These are phyloP conservation scores for Willowsia nigromaculata DNA, from an alignment of 2,888 invertebrate genomes.

Conservation along the genomic window DNA sequence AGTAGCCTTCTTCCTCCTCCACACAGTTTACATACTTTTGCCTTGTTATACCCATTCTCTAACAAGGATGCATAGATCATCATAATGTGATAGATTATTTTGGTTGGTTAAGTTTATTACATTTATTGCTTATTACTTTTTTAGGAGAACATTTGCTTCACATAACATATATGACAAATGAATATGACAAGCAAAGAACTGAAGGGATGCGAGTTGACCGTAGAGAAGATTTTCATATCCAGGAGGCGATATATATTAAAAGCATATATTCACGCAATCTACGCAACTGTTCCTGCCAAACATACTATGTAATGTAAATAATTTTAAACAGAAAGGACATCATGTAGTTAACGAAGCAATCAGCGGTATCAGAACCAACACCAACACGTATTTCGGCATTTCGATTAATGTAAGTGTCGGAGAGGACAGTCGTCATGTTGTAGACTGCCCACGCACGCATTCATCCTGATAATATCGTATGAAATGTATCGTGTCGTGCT, in stretches of 20 bases:
- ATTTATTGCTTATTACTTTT: conserved; percentile 28
- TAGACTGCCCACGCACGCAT: not conserved
- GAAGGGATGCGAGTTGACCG: not conserved
- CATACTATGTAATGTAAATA: not conserved
- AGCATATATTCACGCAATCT: not conserved
- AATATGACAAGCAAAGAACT: not conserved
- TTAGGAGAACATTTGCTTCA: conserved; percentile 8
- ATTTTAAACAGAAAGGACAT: not conserved
- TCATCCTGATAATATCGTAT: not conserved
- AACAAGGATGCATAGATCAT: conserved; percentile 24
- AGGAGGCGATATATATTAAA: not conserved
- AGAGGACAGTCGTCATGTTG: not conserved
- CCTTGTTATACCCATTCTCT: not conserved
- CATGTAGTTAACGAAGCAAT: not conserved
- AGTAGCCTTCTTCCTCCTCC: conserved; percentile 28
- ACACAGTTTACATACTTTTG: not conserved
- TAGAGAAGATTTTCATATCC: not conserved
- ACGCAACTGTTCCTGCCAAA: not conserved
- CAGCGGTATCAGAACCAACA: not conserved
- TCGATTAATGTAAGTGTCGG: conserved; percentile 13
- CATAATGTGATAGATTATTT: conserved; percentile 6
- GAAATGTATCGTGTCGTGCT: not conserved
- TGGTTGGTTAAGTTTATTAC: not conserved
- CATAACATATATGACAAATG: not conserved
- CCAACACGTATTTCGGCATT: conserved; percentile 20